phyloP scores from a whole-genome alignment of 2,797 vertebrate species.

The Xerus rutilus region DNA sequence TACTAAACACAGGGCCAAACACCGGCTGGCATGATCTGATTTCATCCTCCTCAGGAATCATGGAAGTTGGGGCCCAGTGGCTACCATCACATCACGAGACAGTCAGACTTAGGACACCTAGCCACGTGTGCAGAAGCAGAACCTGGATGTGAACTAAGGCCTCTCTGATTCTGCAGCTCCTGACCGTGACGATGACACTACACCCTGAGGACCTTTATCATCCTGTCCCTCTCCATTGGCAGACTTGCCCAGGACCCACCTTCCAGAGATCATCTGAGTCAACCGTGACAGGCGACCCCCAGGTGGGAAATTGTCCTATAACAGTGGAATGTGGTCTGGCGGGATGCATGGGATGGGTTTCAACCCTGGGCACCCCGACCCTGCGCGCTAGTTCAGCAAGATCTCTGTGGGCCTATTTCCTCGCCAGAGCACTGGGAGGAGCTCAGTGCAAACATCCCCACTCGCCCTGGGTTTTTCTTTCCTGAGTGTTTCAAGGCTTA shows the following conservation, averaged over 20 bases:
- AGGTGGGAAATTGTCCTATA: background rate
- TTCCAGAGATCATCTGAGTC: background rate
- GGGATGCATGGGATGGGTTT: background rate
- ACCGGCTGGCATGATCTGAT: background rate
- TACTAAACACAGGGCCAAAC: background rate
- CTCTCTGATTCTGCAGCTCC: background rate
- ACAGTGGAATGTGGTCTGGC: background rate
- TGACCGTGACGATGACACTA: rapidly evolving
- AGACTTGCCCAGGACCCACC: background rate
- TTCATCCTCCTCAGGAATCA: background rate
- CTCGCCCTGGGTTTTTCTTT: slow-evolving; percentile 59
- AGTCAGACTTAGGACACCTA: too few relatives aligned
- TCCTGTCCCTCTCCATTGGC: background rate
- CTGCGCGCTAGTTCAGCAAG: rapidly evolving
- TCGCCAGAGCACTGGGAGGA: background rate
- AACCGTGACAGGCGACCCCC: background rate
- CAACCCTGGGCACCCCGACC: background rate
- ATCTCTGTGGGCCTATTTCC: background rate
- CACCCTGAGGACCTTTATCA: background rate
- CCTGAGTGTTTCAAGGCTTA: slow-evolving; percentile 69
- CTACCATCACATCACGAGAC: background rate
- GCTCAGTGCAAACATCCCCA: background rate
- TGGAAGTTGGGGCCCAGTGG: too few relatives aligned
- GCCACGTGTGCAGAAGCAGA: background rate
- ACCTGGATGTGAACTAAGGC: background rate